Percentiles rank a stretch among this genome's conserved stretches.
Evolutionary conservation across 2,113 vertebrate species (phyloP).

Genomic region (Sylvia atricapilla): DNA sequence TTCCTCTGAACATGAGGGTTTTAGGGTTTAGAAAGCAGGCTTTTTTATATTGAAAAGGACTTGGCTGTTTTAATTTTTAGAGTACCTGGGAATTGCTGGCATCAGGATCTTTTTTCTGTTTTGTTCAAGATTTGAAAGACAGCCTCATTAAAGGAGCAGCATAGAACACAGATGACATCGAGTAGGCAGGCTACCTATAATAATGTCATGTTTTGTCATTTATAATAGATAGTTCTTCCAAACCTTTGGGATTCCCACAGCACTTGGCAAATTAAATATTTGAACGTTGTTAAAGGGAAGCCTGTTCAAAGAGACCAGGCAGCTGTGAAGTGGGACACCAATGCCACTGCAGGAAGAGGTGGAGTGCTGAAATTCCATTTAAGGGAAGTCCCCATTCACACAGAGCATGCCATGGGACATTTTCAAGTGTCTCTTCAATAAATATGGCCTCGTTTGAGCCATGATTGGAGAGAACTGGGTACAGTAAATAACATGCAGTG

Average conservation of each 20-base stretch:
- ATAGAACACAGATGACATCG: slow-evolving; percentile 22
- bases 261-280: slow-evolving; percentile 47
- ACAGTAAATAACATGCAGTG: background rate
- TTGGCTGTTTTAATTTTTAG: slow-evolving; percentile 52
- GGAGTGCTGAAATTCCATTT: background rate
- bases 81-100: slow-evolving; percentile 39
- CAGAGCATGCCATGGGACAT: background rate
- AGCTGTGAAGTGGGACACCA: background rate
- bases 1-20: background rate
- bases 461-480: background rate
- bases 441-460: background rate
- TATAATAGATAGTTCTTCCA: slow-evolving; percentile 48
- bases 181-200: slow-evolving; percentile 56
- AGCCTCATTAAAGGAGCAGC: slow-evolving; percentile 46
- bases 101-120: slow-evolving; percentile 27
- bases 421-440: background rate
- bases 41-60: slow-evolving; percentile 23
- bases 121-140: slow-evolving; percentile 17
- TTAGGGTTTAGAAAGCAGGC: slow-evolving; percentile 7
- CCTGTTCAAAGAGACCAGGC: background rate
- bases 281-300: background rate
- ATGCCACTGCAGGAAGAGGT: background rate
- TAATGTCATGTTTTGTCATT: slow-evolving; percentile 57
- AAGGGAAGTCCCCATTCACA: background rate
- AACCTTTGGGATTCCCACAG: slow-evolving; percentile 48